A percentile compares a stretch with the other conserved stretches of the same genome.
Evolutionary conservation across 2,888 invertebrate species (phyloP).

Genomic region (Mystacides longicornis): DNA sequence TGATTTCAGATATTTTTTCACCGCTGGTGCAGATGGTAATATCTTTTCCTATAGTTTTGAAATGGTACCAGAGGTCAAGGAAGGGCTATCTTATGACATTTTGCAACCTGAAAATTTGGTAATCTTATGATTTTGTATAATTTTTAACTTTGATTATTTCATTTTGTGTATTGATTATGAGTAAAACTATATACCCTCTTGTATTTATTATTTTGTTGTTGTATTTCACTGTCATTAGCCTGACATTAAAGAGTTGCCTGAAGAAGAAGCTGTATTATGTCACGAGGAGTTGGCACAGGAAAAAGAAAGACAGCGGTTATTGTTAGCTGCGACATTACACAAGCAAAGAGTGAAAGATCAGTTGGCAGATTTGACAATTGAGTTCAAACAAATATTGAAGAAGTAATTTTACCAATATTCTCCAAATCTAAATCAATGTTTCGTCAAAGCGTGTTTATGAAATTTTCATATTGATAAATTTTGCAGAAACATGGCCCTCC

Average conservation of each 20-base stretch:
- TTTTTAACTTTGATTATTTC: neutral
- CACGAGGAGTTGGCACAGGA: constrained; percentile 64
- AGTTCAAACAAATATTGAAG: constrained; percentile 50
- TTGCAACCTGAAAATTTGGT: neutral
- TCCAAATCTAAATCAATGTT: too few relatives aligned
- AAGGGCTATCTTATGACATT: constrained; percentile 5
- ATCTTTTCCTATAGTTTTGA: constrained; percentile 61
- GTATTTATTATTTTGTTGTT: neutral
- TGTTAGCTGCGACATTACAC: constrained; percentile 55
- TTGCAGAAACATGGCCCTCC: constrained; percentile 50
- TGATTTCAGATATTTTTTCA: constrained; percentile 39
- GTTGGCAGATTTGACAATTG: constrained; percentile 48
- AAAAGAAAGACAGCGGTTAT: constrained; percentile 56
- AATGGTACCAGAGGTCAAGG: constrained; percentile 29
- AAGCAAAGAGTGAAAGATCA: constrained; percentile 52
- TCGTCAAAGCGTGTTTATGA: too few relatives aligned
- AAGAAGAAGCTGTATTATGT: constrained; percentile 33
- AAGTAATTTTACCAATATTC: too few relatives aligned
- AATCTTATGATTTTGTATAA: neutral
- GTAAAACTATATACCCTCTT: neutral
- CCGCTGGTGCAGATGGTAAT: constrained; percentile 69
- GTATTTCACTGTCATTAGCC: neutral
- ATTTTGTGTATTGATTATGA: neutral
- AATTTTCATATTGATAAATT: too few relatives aligned
- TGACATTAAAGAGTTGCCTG: constrained; percentile 4